Percentiles rank a stretch among this genome's conserved stretches.
These are phyloP conservation scores for Zootermopsis nevadensis DNA, from an alignment of 2,888 invertebrate genomes.

Conservation along the genomic window DNA sequence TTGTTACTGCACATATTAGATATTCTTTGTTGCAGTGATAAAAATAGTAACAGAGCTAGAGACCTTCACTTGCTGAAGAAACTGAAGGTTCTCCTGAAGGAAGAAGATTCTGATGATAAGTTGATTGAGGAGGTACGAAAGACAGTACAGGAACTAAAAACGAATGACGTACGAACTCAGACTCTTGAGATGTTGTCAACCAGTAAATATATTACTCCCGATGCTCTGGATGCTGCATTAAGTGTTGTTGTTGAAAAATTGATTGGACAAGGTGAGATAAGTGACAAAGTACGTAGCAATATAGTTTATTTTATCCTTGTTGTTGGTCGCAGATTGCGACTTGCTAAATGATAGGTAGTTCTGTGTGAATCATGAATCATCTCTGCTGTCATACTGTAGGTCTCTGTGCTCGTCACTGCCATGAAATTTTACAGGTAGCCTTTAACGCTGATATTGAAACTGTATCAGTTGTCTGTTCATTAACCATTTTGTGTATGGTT, in stretches of 20 bases:
- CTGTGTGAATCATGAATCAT: no score
- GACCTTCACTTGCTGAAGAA: slow-evolving; percentile 89
- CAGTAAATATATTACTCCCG: slow-evolving; percentile 73
- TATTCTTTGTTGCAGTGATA: slow-evolving; percentile 70
- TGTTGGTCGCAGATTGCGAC: no score
- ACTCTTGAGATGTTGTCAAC: slow-evolving; percentile 76
- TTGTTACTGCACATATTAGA: slow-evolving; percentile 14
- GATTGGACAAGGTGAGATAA: slow-evolving; percentile 56
- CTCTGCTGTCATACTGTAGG: no score
- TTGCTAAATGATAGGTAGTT: no score
- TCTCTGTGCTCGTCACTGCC: no score
- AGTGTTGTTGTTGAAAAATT: slow-evolving; percentile 61
- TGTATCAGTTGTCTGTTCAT: no score
- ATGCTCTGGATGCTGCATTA: slow-evolving; percentile 68
- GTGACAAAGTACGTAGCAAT: no score
- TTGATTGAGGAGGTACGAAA: slow-evolving; percentile 67
- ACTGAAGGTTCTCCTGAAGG: slow-evolving; percentile 74
- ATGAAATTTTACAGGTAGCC: no score
- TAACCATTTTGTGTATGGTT: no score
- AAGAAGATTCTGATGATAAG: slow-evolving; percentile 65
- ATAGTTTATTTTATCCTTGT: no score
- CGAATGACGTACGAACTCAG: slow-evolving; percentile 77
- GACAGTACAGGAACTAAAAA: slow-evolving; percentile 74
- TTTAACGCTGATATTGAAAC: no score
- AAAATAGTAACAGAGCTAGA: slow-evolving; percentile 86